Evolutionary conservation across 2,113 vertebrate species (phyloP), one percentile per base, ranked within the genome.

Genomic region (Embiotoca jacksoni): DNA sequence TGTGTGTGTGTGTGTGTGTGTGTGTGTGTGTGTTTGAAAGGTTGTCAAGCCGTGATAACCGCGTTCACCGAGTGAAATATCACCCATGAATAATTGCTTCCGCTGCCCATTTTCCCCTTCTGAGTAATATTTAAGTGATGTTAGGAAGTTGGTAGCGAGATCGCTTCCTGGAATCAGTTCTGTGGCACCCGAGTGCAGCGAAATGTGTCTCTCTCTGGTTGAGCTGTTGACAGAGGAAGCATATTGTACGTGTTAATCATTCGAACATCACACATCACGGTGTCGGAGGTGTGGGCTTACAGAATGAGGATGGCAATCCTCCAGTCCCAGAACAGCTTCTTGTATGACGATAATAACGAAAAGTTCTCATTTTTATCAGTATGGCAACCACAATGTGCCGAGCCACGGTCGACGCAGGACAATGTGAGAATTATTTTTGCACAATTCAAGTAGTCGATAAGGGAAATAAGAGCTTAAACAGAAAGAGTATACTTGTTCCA

Each of bases 81-180:
- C 54, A 65, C 16, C 65, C 69, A 35, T 75, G 75, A 79, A 69
- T 89, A 87, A 77, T 13, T 68, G 56, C 74, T 41, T 80, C 66
- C 60, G 52, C 68, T 72, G 68, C 56, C 23, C 56, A 70, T 82
- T 88, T 77, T 88, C 39, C 58, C 39, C 58, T 33, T 82, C 75
- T 39, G 65, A 75, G 54, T 81, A 64, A 78, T 39, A 52, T 74
- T 53, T 11, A 57, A 59, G 62, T 81, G 75, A 58, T 66, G 56
- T 75, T 44, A 47, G 30, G 50, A 85, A 41, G 68, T 61, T 57
- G 35, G 57, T 37, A 10, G 57, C 8, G n/a, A 37, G 46, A 60
- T 71, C 49, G 15, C 31, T 59, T 65, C 58, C 71, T 65, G 73
- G 49, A 76, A 14, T 67, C 39, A 75, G 32, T 23, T 52, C 23